Conservation (phyloP, 2,888 invertebrate species). For the Dicycla oo region DNA sequence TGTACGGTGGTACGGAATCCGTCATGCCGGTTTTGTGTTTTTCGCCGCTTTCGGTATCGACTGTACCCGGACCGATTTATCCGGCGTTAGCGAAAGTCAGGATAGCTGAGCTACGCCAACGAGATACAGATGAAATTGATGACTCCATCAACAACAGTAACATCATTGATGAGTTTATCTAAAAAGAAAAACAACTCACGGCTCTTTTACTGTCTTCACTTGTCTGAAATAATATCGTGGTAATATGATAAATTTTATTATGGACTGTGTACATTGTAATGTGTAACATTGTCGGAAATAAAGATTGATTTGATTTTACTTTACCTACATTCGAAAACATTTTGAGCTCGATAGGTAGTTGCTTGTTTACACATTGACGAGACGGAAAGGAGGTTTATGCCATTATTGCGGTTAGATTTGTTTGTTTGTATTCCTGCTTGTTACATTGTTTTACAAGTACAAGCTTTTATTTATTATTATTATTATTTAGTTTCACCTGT, state of each 20-base stretch:
- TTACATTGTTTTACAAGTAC: conserved; percentile 4
- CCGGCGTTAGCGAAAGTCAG: background rate
- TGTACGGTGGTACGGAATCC: no score
- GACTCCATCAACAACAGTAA: conserved; percentile 8
- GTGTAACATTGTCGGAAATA: background rate
- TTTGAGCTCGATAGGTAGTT: conserved; percentile 8
- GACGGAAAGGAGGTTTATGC: conserved; percentile 19
- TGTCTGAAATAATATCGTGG: no score
- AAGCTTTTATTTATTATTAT: no score
- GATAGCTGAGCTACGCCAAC: background rate
- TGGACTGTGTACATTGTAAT: no score
- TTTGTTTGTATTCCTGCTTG: conserved; percentile 31
- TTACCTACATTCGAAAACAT: conserved; percentile 11
- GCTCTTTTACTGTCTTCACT: background rate
- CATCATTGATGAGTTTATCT: background rate
- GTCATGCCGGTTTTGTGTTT: no score
- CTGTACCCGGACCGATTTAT: background rate
- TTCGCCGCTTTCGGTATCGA: no score
- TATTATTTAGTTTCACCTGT: no score
- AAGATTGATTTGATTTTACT: no score
- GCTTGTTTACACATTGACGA: conserved; percentile 24
- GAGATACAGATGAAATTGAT: conserved; percentile 4
- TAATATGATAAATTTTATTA: no score
- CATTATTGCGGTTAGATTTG: conserved; percentile 27
- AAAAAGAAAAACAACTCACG: conserved; percentile 25